These are phyloP conservation scores for Apis cerana DNA, from an alignment of 1,140 invertebrate genomes.

Conservation along the genomic window DNA sequence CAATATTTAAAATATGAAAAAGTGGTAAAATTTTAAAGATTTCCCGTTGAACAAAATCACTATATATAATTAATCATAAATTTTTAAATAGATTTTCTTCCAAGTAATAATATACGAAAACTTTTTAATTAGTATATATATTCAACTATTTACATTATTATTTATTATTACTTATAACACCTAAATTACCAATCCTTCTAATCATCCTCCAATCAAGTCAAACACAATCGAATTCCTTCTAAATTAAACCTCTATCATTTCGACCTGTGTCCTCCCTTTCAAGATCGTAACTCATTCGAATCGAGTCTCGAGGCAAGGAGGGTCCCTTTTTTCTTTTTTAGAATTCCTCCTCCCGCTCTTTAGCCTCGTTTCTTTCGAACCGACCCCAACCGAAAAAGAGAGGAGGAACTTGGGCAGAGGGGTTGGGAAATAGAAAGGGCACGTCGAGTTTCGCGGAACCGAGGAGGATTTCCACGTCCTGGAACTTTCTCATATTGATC, in stretches of 20 bases:
- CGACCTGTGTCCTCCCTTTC: no score
- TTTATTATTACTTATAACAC: no score
- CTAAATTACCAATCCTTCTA: not conserved
- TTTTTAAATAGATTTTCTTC: no score
- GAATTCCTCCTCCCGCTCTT: not conserved
- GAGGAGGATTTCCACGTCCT: conserved; percentile 23
- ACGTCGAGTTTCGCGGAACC: conserved; percentile 25
- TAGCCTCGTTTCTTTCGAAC: not conserved
- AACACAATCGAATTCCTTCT: no score
- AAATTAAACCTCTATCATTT: not conserved
- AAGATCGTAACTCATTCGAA: conserved; percentile 12
- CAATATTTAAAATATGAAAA: no score
- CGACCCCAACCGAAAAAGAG: not conserved
- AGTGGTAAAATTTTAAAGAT: no score
- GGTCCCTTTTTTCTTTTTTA: not conserved
- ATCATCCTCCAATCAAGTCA: not conserved
- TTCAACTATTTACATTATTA: no score
- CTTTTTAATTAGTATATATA: no score
- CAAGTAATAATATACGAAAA: no score
- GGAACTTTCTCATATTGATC: conserved; percentile 61
- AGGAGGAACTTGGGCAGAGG: not conserved
- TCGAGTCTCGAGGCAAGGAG: not conserved
- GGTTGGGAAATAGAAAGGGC: not conserved
- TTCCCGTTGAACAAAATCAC: no score
- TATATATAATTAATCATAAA: no score